Conservation (phyloP, 2,888 invertebrate genomes). For the Tubulanus polymorphus region DNA sequence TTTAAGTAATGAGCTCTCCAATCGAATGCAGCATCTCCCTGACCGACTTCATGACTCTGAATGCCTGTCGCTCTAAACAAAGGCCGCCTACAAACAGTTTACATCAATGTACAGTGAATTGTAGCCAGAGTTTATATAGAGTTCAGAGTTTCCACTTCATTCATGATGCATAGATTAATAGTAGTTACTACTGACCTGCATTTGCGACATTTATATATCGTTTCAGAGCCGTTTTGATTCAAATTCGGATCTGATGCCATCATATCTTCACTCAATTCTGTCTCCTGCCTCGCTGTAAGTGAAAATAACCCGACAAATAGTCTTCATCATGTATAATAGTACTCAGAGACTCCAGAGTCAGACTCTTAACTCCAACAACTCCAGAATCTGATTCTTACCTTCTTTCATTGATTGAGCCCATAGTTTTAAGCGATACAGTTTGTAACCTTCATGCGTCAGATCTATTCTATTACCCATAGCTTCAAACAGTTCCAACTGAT, state of each 20-base stretch:
- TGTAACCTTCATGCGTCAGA: conserved; percentile 15
- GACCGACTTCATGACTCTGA: conserved; percentile 65
- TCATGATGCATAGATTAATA: too few relatives aligned
- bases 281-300: too few relatives aligned
- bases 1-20: too few relatives aligned
- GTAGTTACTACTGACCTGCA: conserved; percentile 60
- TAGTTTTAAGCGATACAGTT: background rate
- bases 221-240: conserved; percentile 28
- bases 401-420: background rate
- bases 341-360: too few relatives aligned
- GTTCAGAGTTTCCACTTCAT: too few relatives aligned
- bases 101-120: background rate
- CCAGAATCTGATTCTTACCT: background rate
- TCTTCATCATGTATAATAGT: background rate
- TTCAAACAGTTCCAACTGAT: conserved; percentile 44
- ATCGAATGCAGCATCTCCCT: conserved; percentile 50
- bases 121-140: too few relatives aligned
- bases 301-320: background rate
- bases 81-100: conserved; percentile 58
- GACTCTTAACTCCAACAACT: background rate
- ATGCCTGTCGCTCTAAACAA: conserved; percentile 78
- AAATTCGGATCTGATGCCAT: background rate
- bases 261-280: background rate
- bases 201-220: conserved; percentile 77
- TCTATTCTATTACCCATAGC: conserved; percentile 39